Base-by-base conservation (phyloP, 2,888 invertebrate species). In the Sphaerophoria rueppellii region DNA sequence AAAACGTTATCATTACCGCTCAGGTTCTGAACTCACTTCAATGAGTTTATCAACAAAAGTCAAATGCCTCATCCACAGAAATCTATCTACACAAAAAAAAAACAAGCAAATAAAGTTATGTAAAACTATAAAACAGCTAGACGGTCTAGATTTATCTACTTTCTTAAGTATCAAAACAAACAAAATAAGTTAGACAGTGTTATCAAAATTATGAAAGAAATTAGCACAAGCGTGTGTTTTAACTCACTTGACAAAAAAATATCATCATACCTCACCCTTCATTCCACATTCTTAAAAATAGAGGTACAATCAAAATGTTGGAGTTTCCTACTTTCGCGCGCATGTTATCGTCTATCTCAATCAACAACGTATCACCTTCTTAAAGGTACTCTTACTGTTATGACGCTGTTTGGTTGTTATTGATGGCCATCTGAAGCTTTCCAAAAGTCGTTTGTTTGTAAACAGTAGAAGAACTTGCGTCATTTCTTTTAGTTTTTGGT, bases 381-480 rank as follows among this genome's bases (percentile, higher is more conserved):
- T 11, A 9, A 2, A 40, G 40, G 43, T 43, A 43, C 11, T 11
- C 11, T 0, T 34, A 4, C 65, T 12, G 35, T 35, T 37, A 50
- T 54, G 24, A 48, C 14, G 6, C 14, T n/a, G 14, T 14, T 48
- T 54, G 54, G 24, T 14, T 16, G 24, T 11, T 9, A 34, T 35
- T 12, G 0, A 6, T 12, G 7, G 9, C 50, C 11, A 11, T 35
- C n/a, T 50, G 11, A 35, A 16, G 2, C 4, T 14, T 35, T 50
- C 12, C 3, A 11, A 12, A 12, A 2, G 1, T 11, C n/a, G n/a
- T 4, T 57, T 16, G 37, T 35, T 65, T 50, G 65, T 65, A 65
- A 65, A 65, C 16, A 65, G 14, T 0, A 65, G 35, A 32, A 37
- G 32, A 65, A 50, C 37, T 65, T 50, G 50, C 65, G 65, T 65